These are phyloP conservation scores for Origma solitaria DNA, from an alignment of 2,113 vertebrate species.

Conservation along the genomic window DNA sequence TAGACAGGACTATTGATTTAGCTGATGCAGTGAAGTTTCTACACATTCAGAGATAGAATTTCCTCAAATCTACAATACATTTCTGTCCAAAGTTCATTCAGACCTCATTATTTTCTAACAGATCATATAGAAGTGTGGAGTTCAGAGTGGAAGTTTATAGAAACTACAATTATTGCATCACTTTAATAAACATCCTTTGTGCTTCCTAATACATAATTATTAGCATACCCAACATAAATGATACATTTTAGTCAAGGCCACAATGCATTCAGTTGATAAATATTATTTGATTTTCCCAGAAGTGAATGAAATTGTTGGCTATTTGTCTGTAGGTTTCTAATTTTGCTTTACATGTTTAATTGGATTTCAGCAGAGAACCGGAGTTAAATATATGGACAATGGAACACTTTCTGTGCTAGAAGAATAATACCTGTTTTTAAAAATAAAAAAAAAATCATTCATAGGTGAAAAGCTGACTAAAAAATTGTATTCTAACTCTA, in stretches of 20 bases:
- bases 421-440: not conserved
- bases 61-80: not conserved
- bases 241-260: not conserved
- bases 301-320: not conserved
- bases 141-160: not conserved
- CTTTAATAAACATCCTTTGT: not conserved
- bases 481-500: not conserved
- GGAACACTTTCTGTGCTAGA: not conserved
- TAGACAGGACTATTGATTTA: not conserved
- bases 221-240: not conserved
- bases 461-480: not conserved
- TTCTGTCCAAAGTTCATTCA: not conserved
- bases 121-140: not conserved
- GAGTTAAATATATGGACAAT: not conserved
- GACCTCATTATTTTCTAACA: not conserved
- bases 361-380: not conserved
- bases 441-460: not conserved
- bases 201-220: not conserved
- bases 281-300: not conserved
- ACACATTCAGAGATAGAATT: not conserved
- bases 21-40: not conserved
- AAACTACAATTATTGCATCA: not conserved
- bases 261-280: not conserved
- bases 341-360: not conserved
- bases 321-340: not conserved